Base-by-base conservation (phyloP, 2,888 invertebrate species). In the Oasisia sp. region DNA sequence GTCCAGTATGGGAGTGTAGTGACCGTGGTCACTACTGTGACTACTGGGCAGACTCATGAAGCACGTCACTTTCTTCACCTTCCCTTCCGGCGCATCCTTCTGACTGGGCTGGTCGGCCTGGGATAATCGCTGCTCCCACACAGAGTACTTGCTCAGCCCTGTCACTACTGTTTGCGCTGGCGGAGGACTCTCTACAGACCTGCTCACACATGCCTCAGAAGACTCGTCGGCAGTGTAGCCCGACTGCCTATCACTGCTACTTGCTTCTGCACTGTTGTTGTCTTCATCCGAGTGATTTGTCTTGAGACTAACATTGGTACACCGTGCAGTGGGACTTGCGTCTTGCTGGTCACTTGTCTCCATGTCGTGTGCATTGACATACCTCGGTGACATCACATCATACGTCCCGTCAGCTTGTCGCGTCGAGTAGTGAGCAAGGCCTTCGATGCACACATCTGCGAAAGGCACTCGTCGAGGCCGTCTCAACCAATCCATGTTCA, bases 11-110 rank as follows among this genome's bases (percentile, higher is more conserved):
- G 91, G 91, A 32, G 91, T 91, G 45, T 27, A 32, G 45, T 44
- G 38, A n/a, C 89, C 45, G n/a, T 89, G 32, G 89, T 38, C 89
- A 92, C 92, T 32, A 44, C 89, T 32, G 74, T 74, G 74, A 74
- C 74, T 74, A n/a, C 89, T 92, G 3, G 92, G 92, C 12, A 92
- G 89, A 91, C 92, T 92, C 92, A 92, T 91, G 38, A 91, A 92
- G 32, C 89, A 32, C 11, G 92, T 91, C n/a, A 91, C 89, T 74
- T 92, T 92, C 91, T 89, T 74, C 74, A 5, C 27, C 44, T 90
- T 32, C 32, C 27, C 74, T 74, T 74, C 27, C 4, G 74, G 14
- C 2, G 27, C n/a, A n/a, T 74, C 74, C 74, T 74, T 74, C 74
- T 74, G 74, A 74, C 74, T 74, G 19, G 19, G 27, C 74, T 74